These are phyloP conservation scores for Liopterus haemorrhoidalis DNA, from an alignment of 2,888 invertebrate species.

Conservation along the genomic window DNA sequence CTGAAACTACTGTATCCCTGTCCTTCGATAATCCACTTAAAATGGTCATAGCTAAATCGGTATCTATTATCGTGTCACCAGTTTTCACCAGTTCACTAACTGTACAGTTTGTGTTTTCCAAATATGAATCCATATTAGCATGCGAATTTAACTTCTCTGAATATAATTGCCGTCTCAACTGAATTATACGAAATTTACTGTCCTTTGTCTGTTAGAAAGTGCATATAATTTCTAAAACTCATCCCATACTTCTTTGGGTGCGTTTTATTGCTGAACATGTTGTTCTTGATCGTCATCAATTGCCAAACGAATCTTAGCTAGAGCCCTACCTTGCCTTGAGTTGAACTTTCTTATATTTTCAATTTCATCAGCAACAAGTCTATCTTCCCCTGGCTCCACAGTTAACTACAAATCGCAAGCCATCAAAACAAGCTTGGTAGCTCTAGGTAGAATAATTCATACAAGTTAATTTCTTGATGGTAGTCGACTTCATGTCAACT, in stretches of 20 bases:
- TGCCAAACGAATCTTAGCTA: slow-evolving; percentile 14
- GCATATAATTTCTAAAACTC: slow-evolving; percentile 17
- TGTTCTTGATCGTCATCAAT: slow-evolving; percentile 18
- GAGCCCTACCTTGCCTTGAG: slow-evolving; percentile 16
- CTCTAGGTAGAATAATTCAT: too few species aligned
- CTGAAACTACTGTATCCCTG: slow-evolving; percentile 15
- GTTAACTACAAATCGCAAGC: slow-evolving; percentile 10
- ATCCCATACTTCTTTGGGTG: slow-evolving; percentile 15
- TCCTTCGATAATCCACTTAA: slow-evolving; percentile 14
- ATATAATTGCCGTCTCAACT: slow-evolving; percentile 11
- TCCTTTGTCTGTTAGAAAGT: too few species aligned
- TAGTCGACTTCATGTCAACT: too few species aligned
- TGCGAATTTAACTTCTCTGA: slow-evolving; percentile 10
- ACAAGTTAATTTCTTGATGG: too few species aligned
- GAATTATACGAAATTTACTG: slow-evolving; percentile 18
- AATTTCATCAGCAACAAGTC: slow-evolving; percentile 8
- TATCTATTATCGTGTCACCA: slow-evolving; percentile 14
- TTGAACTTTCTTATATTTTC: slow-evolving; percentile 8
- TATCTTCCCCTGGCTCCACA: slow-evolving; percentile 4
- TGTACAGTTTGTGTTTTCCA: slow-evolving; percentile 15
- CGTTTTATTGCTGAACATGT: slow-evolving; percentile 15
- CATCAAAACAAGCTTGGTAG: too few species aligned
- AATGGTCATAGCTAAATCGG: slow-evolving; percentile 17
- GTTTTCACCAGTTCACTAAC: slow-evolving; percentile 10
- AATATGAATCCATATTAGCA: slow-evolving; percentile 11